phyloP scores from a whole-genome alignment of 2,113 vertebrate species.

The Cervus canadensis region DNA sequence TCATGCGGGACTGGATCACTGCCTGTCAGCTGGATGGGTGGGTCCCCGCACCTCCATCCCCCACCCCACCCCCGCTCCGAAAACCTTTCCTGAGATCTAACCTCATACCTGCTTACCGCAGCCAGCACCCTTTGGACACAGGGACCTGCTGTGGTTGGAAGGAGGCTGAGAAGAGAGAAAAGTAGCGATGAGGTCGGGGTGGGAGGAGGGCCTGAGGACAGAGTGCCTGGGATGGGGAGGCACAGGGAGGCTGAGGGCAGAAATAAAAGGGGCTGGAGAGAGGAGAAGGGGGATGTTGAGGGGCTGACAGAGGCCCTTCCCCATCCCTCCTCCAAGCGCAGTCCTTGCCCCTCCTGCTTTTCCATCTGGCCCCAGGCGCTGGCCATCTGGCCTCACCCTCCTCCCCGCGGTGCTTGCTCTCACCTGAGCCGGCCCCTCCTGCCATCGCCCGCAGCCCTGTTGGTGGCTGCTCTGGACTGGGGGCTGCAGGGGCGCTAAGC shows the following conservation, averaged over 20 bases:
- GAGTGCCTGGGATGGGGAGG: background rate
- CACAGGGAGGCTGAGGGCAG: background rate
- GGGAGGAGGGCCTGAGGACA: background rate
- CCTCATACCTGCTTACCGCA: background rate
- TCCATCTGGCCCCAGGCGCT: conserved; percentile 30
- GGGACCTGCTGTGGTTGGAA: background rate
- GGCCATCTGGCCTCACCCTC: conserved; percentile 62
- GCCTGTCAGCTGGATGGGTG: conserved; percentile 76
- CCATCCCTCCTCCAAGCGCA: background rate
- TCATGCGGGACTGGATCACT: conserved; percentile 79
- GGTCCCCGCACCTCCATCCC: background rate
- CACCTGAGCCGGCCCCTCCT: background rate
- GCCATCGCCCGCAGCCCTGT: background rate
- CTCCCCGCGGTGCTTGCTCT: background rate
- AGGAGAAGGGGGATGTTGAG: background rate
- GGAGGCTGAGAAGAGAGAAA: background rate
- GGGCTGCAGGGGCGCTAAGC: conserved; percentile 44
- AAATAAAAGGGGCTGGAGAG: background rate
- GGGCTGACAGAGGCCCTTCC: background rate
- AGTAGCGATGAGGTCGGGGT: background rate
- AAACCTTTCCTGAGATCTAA: background rate
- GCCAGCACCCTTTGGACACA: background rate
- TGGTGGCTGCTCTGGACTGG: background rate
- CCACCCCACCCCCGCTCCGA: background rate
- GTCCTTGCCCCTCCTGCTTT: background rate